Conservation (phyloP, 1,140 invertebrate genomes). For the Thalassaphorura encarpata region DNA sequence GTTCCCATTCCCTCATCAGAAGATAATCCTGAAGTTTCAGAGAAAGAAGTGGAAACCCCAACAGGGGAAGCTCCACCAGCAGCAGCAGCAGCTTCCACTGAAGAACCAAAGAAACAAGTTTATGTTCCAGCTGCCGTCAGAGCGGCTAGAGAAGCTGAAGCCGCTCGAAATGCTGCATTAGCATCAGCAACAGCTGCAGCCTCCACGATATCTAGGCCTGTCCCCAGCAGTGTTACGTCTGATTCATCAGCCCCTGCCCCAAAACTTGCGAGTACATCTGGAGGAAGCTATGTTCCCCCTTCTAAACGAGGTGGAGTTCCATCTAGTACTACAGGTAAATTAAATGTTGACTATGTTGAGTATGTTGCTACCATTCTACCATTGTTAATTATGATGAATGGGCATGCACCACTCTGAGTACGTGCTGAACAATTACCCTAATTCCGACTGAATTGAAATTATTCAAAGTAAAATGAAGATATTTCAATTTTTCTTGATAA, state of each 20-base stretch:
- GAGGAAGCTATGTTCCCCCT: constrained; percentile 16
- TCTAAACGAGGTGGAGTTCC: neutral
- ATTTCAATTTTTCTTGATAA: neutral
- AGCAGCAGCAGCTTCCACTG: neutral
- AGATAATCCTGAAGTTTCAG: neutral
- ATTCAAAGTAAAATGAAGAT: no score
- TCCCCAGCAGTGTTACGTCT: neutral
- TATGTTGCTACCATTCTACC: no score
- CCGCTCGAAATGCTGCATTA: neutral
- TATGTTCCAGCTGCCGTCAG: neutral
- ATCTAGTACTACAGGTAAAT: neutral
- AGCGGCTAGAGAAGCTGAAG: neutral
- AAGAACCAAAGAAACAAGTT: neutral
- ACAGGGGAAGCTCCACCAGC: neutral
- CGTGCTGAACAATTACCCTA: no score
- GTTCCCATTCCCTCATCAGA: neutral
- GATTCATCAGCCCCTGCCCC: neutral
- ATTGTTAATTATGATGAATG: no score
- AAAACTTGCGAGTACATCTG: neutral
- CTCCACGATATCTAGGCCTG: neutral
- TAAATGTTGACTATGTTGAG: no score
- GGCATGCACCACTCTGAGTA: no score
- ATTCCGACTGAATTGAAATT: neutral
- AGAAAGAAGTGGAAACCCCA: neutral
- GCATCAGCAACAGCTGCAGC: neutral